A percentile compares a stretch with the other conserved stretches of the same genome.
Conservation (phyloP, 2,113 vertebrate species). For the Lutjanus erythropterus region DNA sequence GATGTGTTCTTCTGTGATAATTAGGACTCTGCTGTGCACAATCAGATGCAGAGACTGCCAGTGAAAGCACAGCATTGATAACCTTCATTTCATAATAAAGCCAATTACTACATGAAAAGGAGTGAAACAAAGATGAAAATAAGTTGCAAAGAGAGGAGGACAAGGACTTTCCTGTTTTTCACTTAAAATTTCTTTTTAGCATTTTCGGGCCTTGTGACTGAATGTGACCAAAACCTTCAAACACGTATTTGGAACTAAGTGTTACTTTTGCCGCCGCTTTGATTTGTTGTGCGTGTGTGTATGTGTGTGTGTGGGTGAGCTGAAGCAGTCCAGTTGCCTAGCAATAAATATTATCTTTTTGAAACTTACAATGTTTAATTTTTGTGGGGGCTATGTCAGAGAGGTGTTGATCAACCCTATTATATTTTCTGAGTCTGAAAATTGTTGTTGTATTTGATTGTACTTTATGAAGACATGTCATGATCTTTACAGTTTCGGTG, state of each 20-base stretch:
- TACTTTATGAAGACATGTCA: background rate
- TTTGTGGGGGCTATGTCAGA: background rate
- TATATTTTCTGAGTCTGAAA: background rate
- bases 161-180: conserved; percentile 21
- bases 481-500: background rate
- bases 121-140: conserved; percentile 26
- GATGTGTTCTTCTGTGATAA: conserved; percentile 75
- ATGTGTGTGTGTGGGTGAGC: background rate
- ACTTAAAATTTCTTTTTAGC: conserved; percentile 47
- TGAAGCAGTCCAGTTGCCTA: conserved; percentile 25
- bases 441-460: background rate
- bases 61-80: conserved; percentile 66
- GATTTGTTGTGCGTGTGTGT: background rate
- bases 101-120: conserved; percentile 73
- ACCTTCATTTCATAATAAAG: conserved; percentile 80
- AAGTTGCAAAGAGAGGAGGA: conserved; percentile 16
- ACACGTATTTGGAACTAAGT: conserved; percentile 9
- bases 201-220: conserved; percentile 7
- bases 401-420: background rate
- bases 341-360: conserved; percentile 27
- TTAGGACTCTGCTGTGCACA: conserved; percentile 68
- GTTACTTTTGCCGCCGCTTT: conserved; percentile 19
- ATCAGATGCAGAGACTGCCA: conserved; percentile 50
- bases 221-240: conserved; percentile 44
- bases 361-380: conserved; percentile 1